Conservation (phyloP, 2,888 invertebrate species). For the Melieria picta region DNA sequence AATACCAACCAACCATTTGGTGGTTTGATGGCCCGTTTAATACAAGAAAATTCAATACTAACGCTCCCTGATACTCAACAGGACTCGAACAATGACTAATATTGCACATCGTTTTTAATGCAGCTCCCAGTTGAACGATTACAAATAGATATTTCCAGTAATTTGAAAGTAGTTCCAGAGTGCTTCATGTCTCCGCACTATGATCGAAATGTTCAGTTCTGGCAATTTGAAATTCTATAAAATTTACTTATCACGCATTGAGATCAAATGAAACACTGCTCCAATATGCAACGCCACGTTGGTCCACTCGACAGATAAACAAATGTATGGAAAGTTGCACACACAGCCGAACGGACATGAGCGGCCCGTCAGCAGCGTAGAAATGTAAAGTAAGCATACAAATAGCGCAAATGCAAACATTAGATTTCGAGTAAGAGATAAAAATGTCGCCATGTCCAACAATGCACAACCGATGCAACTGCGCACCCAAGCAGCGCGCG, state of each 20-base stretch:
- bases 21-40: too few species aligned
- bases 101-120: too few species aligned
- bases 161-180: too few species aligned
- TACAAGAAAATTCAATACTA: too few species aligned
- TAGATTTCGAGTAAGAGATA: slow-evolving; percentile 46
- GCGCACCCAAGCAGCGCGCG: slow-evolving; percentile 12
- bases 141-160: too few species aligned
- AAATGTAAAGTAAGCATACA: slow-evolving; percentile 1
- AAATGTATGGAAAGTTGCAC: slow-evolving; percentile 19
- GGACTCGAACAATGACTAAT: too few species aligned
- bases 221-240: neutral
- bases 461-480: too few species aligned
- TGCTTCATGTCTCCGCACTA: too few species aligned
- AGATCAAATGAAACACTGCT: slow-evolving; percentile 9
- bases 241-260: slow-evolving; percentile 22
- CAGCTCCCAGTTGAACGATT: too few species aligned
- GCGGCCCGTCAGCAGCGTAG: slow-evolving; percentile 8
- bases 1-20: too few species aligned
- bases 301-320: neutral
- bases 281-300: slow-evolving; percentile 14
- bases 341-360: slow-evolving; percentile 12
- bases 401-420: slow-evolving; percentile 40
- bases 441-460: slow-evolving; percentile 34
- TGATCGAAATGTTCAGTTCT: too few species aligned
- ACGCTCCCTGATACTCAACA: too few species aligned